Base-by-base conservation (phyloP, 2,888 invertebrate species). In the Eilema caniola region DNA sequence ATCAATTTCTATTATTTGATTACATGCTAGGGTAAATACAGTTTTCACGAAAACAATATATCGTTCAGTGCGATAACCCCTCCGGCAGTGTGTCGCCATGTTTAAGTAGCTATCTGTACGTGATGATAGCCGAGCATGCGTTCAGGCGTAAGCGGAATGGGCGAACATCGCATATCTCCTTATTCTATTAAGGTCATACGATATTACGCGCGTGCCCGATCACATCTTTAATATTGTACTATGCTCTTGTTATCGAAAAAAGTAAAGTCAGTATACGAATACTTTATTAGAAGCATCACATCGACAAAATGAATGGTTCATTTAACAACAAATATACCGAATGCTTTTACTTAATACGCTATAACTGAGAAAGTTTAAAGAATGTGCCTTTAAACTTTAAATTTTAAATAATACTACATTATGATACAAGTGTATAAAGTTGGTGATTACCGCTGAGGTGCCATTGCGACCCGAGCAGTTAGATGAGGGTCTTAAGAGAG, bases 101-200 rank as follows among this genome's bases (percentile, higher is more conserved):
- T 73, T 63, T 79, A 74, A 79, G 75, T 79, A 79, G 70, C 75
- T 76, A 72, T 74, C 61, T 71, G 78, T 77, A 85, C 83, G 84
- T 84, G 85, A 80, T 77, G 78, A 85, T 83, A 77, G 73, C 70
- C 66, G 75, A 79, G 81, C 79, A 84, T 82, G 80, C 80, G 78
- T 85, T 78, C 78, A 84, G 73, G 78, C 79, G 82, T 82, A 81
- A 83, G 75, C 71, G 75, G 77, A 85, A 85, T 75, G 76, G 71
- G 75, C 67, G 70, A 76, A 82, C 79, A 86, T 82, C 76, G 82
- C 82, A 84, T 81, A 83, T 85, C 84, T 84, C 84, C 85, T 85
- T 87, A 89, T 90, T 92, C 88, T 90, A 88, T 89, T 90, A 89
- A 82, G 83, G 80, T 75, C 84, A 77, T 83, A 80, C 74, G 76